These are phyloP conservation scores for Semnornis frantzii DNA, from an alignment of 2,113 vertebrate species.

Conservation along the genomic window DNA sequence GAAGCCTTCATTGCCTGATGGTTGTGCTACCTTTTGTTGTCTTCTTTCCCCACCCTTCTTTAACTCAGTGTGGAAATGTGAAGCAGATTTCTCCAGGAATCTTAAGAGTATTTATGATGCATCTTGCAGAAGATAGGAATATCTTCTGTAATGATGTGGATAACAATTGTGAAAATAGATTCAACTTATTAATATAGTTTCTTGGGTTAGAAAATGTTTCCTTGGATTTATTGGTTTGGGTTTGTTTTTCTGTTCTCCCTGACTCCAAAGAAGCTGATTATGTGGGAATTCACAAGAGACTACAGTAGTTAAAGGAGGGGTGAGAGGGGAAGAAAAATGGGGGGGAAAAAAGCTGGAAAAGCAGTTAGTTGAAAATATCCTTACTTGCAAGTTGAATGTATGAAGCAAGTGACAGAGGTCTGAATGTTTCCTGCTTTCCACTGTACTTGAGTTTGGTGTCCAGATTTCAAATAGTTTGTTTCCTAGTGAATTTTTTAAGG, in stretches of 20 bases:
- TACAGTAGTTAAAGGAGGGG: neutral
- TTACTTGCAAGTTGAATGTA: neutral
- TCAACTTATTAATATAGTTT: neutral
- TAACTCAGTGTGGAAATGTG: neutral
- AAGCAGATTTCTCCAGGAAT: neutral
- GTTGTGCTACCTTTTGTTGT: neutral
- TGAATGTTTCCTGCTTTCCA: neutral
- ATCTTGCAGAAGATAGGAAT: neutral
- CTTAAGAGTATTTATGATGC: neutral
- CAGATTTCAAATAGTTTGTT: neutral
- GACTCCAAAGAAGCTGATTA: neutral
- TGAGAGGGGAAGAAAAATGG: neutral
- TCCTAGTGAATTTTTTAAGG: neutral
- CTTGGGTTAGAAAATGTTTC: neutral
- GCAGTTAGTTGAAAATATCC: neutral
- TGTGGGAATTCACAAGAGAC: neutral
- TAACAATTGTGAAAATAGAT: neutral
- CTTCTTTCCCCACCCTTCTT: rapidly evolving
- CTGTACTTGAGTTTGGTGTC: neutral
- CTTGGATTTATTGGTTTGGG: neutral
- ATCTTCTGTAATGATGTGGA: neutral
- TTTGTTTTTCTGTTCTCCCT: neutral
- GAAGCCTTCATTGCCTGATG: neutral
- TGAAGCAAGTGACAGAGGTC: neutral
- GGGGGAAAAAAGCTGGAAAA: neutral